Evolutionary conservation across 2,888 invertebrate species (phyloP), one percentile per base, ranked within the genome.

Genomic region (Trissolcus brochymenae): DNA sequence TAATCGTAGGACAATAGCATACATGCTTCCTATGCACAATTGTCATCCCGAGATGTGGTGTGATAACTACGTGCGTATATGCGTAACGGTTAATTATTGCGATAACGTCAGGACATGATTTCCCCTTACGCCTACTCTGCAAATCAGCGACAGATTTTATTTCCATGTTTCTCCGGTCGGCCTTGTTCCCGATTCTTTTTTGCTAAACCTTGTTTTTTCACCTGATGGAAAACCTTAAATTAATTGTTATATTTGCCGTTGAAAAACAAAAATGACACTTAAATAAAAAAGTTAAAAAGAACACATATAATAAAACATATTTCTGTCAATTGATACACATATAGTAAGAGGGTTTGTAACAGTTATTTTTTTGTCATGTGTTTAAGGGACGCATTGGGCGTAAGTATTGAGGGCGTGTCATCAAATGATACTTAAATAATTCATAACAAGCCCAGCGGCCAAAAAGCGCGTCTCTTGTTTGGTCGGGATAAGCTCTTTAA

Each of bases 401-500:
- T 81, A 68, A 82, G 81, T 82, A 82, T 83, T 79, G 75, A 68
- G 74, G 62, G 78, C 73, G 76, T 77, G 80, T 78, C 51, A 65
- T 46, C 80, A 77, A 84, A 50, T 50, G 56, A 35, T 56, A 66
- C 56, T 71, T 84, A 83, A 84, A 84, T 84, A 84, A 84, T 84
- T 84, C 84, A 83, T 83, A 76, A 78, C 65, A 59, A 59, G 66
- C 6, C 46, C 16, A 17, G 66, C 55, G 72, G 67, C 64, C 59
- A 76, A 76, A 73, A 68, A 56, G 67, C 41, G 74, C 56, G 57
- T 43, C 80, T 76, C 81, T 78, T 81, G 80, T 82, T 84, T 81
- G 80, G 76, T 60, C 72, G 68, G 82, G 83, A 82, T 86, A 75
- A 75, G 68, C 75, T 75, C 68, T 68, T 60, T 65, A 64, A 68